Percentiles rank a stretch among this genome's conserved stretches.
phyloP scores from a whole-genome alignment of 2,797 vertebrate species.

The Aphelocoma californica region DNA sequence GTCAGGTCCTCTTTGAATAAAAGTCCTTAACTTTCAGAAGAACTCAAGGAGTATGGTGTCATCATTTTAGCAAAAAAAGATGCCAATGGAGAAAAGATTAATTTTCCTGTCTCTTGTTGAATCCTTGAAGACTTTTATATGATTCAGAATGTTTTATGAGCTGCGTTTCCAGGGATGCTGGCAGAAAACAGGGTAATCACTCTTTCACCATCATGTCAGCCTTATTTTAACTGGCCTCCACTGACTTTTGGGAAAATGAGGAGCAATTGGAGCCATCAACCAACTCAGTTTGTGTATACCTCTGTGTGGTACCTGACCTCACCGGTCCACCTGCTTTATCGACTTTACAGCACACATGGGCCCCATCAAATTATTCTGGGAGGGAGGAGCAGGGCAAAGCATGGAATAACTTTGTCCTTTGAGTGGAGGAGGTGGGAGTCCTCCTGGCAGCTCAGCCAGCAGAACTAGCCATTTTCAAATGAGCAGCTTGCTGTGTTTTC shows the following conservation, averaged over 20 bases:
- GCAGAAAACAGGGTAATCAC: background rate
- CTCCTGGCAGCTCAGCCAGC: background rate
- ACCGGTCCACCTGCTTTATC: background rate
- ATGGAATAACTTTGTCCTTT: background rate
- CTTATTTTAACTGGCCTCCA: slow-evolving; percentile 28
- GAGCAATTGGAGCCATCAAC: background rate
- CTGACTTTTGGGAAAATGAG: background rate
- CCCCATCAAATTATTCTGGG: background rate
- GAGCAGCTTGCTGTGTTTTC: background rate
- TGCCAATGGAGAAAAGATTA: slow-evolving; percentile 20
- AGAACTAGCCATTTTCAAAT: background rate
- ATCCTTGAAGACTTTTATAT: slow-evolving; percentile 42
- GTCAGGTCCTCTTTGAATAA: slow-evolving; percentile 39
- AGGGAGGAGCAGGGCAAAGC: background rate
- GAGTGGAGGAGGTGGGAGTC: background rate
- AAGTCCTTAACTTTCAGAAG: slow-evolving; percentile 23
- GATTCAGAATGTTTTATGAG: slow-evolving; percentile 43
- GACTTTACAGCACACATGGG: background rate
- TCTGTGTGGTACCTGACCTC: background rate
- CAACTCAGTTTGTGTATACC: background rate
- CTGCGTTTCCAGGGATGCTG: slow-evolving; percentile 15
- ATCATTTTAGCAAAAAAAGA: slow-evolving; percentile 9
- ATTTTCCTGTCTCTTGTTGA: background rate
- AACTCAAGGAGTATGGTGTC: background rate
- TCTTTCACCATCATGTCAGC: slow-evolving; percentile 38